Percentiles rank a stretch among this genome's conserved stretches.
These are phyloP conservation scores for Lanistes nyassanus DNA, from an alignment of 1,140 invertebrate species.

Conservation along the genomic window DNA sequence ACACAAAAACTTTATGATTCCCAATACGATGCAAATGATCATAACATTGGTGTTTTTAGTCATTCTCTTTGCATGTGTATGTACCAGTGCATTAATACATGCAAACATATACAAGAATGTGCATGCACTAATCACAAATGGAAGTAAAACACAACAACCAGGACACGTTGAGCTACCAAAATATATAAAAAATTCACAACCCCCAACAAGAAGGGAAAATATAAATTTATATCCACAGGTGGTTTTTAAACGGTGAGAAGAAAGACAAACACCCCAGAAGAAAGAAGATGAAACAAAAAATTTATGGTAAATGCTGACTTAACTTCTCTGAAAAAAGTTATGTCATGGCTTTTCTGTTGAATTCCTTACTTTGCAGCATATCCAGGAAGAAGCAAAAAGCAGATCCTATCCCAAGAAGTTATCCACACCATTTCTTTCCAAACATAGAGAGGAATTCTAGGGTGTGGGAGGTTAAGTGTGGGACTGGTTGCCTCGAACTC, in stretches of 20 bases:
- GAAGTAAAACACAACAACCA: neutral
- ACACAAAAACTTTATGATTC: neutral
- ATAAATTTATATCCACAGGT: neutral
- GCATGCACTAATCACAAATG: neutral
- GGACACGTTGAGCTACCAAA: no score
- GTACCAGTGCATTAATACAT: neutral
- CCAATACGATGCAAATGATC: neutral
- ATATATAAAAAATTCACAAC: slow-evolving; percentile 5
- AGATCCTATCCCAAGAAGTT: no score
- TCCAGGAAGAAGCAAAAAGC: no score
- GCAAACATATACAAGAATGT: neutral
- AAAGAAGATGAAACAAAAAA: neutral
- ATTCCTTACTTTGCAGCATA: no score
- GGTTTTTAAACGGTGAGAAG: neutral
- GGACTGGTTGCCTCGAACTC: no score
- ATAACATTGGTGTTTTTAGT: neutral
- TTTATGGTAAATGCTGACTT: neutral
- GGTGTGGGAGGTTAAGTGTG: no score
- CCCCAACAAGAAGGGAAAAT: neutral
- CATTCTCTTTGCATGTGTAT: neutral
- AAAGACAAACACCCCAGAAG: neutral
- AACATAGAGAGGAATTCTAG: no score
- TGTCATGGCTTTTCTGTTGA: neutral
- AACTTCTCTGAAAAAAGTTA: neutral
- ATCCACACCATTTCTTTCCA: no score